Evolutionary conservation across 2,113 vertebrate species (phyloP).

Genomic region (Phalacrocorax pelagicus): DNA sequence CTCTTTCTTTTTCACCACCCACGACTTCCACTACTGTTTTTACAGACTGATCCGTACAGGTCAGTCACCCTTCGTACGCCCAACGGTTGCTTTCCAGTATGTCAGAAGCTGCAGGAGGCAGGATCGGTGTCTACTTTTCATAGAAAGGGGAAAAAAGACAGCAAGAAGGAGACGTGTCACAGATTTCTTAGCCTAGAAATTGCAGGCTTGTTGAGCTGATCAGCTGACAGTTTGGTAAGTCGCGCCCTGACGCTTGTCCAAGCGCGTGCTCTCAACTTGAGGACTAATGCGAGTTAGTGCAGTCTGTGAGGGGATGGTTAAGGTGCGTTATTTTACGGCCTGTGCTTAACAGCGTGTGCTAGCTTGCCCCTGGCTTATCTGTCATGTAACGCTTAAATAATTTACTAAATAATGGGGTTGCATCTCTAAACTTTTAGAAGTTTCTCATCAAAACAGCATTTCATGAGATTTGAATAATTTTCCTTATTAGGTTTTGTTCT

Average conservation of each 20-base stretch:
- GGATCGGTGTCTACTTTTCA: neutral
- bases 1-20: neutral
- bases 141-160: neutral
- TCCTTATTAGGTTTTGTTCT: neutral
- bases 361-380: neutral
- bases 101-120: neutral
- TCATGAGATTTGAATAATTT: neutral
- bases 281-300: neutral
- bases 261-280: neutral
- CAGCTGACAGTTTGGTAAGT: rapidly evolving
- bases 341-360: neutral
- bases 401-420: neutral
- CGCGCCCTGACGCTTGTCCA: neutral
- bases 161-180: neutral
- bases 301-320: neutral
- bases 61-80: neutral
- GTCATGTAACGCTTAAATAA: neutral
- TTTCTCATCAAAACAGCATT: neutral
- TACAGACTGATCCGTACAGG: neutral
- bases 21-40: neutral
- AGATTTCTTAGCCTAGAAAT: neutral
- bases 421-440: neutral
- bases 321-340: neutral
- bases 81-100: neutral
- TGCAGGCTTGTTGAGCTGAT: neutral